phyloP scores from a whole-genome alignment of 1,140 invertebrate genomes.

The Heliconius nattereri region DNA sequence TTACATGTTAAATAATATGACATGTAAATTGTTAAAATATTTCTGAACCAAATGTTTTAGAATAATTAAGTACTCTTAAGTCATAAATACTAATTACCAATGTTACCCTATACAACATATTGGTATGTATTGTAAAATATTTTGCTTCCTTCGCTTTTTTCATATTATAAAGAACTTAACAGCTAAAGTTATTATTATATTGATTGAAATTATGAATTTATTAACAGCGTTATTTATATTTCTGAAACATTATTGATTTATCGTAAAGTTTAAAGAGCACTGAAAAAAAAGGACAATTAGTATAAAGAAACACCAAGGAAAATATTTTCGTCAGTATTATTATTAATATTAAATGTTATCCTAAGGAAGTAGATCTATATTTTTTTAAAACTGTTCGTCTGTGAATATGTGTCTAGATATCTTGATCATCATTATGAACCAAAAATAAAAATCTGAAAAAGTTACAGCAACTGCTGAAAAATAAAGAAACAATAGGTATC shows the following conservation, averaged over 20 bases:
- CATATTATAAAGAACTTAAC: neutral
- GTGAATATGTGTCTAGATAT: neutral
- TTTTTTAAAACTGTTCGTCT: constrained; percentile 11
- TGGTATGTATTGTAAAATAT: neutral
- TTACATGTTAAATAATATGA: constrained; percentile 3
- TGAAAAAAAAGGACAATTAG: neutral
- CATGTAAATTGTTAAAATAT: constrained; percentile 26
- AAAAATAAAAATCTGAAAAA: neutral
- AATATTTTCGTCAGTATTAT: constrained; percentile 11
- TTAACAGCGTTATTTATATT: neutral
- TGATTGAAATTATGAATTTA: neutral
- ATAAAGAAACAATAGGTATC: too few species aligned
- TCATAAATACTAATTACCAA: neutral
- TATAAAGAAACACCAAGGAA: neutral
- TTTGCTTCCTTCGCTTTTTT: neutral
- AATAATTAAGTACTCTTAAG: constrained; percentile 2
- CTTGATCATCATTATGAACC: neutral
- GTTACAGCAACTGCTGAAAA: too few species aligned
- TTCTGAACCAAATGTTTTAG: constrained; percentile 33
- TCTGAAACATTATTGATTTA: neutral
- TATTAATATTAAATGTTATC: constrained; percentile 9
- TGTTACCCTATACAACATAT: neutral
- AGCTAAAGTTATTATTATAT: neutral
- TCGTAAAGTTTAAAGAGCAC: neutral
- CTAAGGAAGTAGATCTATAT: constrained; percentile 8